phyloP scores from a whole-genome alignment of 2,888 invertebrate species.

The Teleiodes luculella region DNA sequence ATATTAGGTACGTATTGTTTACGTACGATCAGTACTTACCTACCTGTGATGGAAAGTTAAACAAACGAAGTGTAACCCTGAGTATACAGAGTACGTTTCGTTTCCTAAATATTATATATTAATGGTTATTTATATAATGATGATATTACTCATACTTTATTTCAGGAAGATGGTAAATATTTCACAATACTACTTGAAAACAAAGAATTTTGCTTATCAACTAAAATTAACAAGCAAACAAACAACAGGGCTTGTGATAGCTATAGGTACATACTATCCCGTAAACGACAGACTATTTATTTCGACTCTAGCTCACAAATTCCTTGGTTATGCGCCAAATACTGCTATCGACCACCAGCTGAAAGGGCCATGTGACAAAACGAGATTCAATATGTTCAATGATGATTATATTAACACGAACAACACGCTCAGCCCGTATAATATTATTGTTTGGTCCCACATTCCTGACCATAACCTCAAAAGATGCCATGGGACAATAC shows the following conservation, averaged over 20 bases:
- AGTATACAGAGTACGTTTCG: no score
- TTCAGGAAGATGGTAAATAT: no score
- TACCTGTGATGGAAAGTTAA: no score
- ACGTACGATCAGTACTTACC: no score
- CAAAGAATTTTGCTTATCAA: no score
- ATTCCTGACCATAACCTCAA: slow-evolving; percentile 69
- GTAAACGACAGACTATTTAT: neutral
- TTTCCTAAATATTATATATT: no score
- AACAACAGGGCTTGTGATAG: neutral
- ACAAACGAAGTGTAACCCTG: no score
- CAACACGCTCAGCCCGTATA: slow-evolving; percentile 19
- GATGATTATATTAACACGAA: slow-evolving; percentile 14
- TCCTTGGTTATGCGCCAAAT: slow-evolving; percentile 44
- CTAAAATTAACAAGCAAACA: no score
- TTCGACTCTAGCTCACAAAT: slow-evolving; percentile 24
- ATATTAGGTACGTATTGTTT: no score
- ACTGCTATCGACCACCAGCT: slow-evolving; percentile 32
- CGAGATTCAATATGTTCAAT: slow-evolving; percentile 22
- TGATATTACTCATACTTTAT: no score
- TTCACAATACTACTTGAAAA: no score
- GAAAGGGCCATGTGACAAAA: slow-evolving; percentile 40
- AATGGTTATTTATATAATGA: no score
- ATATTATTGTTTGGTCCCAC: slow-evolving; percentile 37
- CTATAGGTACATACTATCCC: neutral
- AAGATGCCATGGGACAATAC: slow-evolving; percentile 33